Base-by-base conservation (phyloP, 1,140 invertebrate genomes). In the Cydia strobilella region DNA sequence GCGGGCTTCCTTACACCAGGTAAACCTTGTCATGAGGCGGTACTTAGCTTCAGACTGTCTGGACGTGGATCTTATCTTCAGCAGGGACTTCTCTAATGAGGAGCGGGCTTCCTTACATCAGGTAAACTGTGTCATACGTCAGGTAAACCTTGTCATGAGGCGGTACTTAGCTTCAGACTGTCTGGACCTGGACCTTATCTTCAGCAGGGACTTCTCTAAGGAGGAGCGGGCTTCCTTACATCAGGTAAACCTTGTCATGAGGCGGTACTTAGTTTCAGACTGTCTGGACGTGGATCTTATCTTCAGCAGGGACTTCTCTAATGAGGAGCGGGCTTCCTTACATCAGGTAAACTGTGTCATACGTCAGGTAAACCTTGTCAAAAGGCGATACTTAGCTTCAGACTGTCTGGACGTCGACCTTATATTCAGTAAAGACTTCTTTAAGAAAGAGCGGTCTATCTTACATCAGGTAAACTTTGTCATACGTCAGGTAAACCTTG, bases 151-250 rank as follows among this genome's bases (percentile, higher is more conserved):
- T 15, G 42, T 13, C 42, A 45, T 15, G 0, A 45, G 7, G 51
- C n/a, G 51, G 2, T 93, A 94, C 73, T 85, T 90, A 9, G 81
- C 90, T 51, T 94, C 95, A 25, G 95, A 94, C 78, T 84, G 93
- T 0, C 81, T 90, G 0, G 93, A 93, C 31, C 83, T 94, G 66
- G 93, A 94, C 77, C 90, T 94, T 1, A 95, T 95, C 45, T 97
- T 97, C 86, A 94, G 95, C 20, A 89, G 93, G 0, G 95, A 96
- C 62, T 97, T 97, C 84, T 94, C 93, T 0, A 96, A 95, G 72
- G 96, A 96, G 35, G 96, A 97, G 85, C 92, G 96, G 51, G 94
- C 94, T 7, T 78, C 90, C 6, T 94, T 97, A 74, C 96, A 97
- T n/a, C 65, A 69, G 31, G 51, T 59, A 59, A 59, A 18, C 6